Base-by-base conservation (phyloP, 2,888 invertebrate genomes). In the Chrysolina americana region DNA sequence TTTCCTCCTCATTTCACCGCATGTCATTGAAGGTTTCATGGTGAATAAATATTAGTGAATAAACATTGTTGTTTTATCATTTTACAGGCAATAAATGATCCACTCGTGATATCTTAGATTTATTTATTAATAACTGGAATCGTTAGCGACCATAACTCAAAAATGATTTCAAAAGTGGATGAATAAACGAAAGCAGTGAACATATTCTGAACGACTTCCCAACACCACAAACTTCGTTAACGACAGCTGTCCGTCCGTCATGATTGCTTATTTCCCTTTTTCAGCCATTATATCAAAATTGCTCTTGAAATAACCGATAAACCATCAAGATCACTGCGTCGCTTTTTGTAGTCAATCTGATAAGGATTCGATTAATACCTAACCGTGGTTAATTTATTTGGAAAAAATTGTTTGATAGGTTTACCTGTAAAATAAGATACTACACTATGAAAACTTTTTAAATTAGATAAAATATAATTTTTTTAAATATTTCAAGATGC, bases 261-360 rank as follows among this genome's bases (percentile, higher is more conserved):
- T 80, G 81, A 82, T 82, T 81, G 81, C 82, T 81, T 76, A 81
- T 81, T 82, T 82, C 81, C 82, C 78, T 81, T 81, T 79, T 79
- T 71, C 77, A 75, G 79, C 81, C 80, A 82, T 82, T 82, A 82
- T 81, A 80, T 78, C 76, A 76, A 82, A 82, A 81, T 82, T 82
- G 80, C 79, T 80, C 76, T 81, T 70, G 78, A 79, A 80, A 79
- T 80, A 81, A 76, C 77, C 78, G 79, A 81, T 81, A 79, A 79
- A 78, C 78, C 77, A 81, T 81, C 71, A 75, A 75, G 75, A 75
- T 75, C 74, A 59, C 50, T 70, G 53, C 71, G 74, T 74, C 65
- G 68, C 75, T 68, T 69, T 71, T 63, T 70, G 70, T 68, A 64
- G 75, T 76, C 66, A 56, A 76, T 78, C 78, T 77, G 77, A 80